Evolutionary conservation across 1,140 invertebrate species (phyloP).

Genomic region (Drosophila repletoides): DNA sequence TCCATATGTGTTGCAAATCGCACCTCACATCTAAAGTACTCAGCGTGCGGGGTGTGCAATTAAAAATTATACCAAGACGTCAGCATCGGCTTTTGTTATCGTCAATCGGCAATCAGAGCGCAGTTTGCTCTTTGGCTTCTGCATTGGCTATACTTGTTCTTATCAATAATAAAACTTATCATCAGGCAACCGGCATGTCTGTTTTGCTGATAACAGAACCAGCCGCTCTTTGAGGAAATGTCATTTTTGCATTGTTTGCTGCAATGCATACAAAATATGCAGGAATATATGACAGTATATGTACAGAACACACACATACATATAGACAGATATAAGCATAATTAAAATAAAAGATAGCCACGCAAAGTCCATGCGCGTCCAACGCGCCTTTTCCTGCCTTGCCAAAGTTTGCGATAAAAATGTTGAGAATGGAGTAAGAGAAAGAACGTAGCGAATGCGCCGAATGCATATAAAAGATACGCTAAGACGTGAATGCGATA

Average conservation of each 20-base stretch:
- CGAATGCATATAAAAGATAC: constrained; percentile 75
- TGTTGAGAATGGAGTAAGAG: constrained; percentile 10
- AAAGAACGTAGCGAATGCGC: constrained; percentile 67
- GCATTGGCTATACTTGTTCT: constrained; percentile 16
- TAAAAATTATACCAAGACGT: not conserved
- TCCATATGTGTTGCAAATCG: too few relatives aligned
- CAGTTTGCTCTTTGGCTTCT: constrained; percentile 69
- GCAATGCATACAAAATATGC: constrained; percentile 58
- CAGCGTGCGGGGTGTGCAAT: not conserved
- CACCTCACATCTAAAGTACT: too few relatives aligned
- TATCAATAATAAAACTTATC: constrained; percentile 44
- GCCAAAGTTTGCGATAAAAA: constrained; percentile 74
- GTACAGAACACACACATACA: not conserved
- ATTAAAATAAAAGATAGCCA: constrained; percentile 22
- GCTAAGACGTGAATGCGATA: constrained; percentile 33
- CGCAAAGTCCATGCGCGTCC: constrained; percentile 55
- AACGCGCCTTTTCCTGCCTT: constrained; percentile 73
- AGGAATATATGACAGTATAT: not conserved
- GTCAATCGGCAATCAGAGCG: constrained; percentile 54
- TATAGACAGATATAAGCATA: constrained; percentile 17
- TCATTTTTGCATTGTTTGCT: constrained; percentile 66
- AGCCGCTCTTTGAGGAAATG: constrained; percentile 64
- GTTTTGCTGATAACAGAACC: constrained; percentile 50
- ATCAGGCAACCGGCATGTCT: constrained; percentile 26
- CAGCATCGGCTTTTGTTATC: constrained; percentile 27